These are phyloP conservation scores for Amblyornis subalaris DNA, from an alignment of 2,113 vertebrate species.

Conservation along the genomic window DNA sequence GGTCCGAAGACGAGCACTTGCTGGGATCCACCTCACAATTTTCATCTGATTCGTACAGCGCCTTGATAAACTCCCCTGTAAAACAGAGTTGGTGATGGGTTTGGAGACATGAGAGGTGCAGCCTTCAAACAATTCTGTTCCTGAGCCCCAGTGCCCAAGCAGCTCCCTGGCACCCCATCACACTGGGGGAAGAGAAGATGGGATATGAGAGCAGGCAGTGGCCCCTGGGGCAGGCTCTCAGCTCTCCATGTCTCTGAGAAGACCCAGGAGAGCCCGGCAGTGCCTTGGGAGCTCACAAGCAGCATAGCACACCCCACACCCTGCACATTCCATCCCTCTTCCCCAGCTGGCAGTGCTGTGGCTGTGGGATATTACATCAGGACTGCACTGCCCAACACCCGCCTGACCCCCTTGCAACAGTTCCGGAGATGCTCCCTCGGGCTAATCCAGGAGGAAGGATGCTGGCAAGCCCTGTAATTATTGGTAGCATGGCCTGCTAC, in stretches of 20 bases:
- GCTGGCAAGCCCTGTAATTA: background rate
- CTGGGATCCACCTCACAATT: constrained; percentile 97
- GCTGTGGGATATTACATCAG: background rate
- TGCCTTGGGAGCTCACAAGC: background rate
- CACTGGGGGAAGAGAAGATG: fast-evolving
- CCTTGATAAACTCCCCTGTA: constrained; percentile 97
- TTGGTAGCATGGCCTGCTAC: background rate
- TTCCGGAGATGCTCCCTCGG: background rate
- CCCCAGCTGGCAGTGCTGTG: background rate
- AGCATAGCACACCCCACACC: background rate
- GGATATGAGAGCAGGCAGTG: fast-evolving
- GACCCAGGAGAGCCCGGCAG: fast-evolving
- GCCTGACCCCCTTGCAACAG: background rate
- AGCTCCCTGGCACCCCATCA: background rate
- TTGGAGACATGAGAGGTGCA: background rate
- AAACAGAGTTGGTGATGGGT: background rate
- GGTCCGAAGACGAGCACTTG: constrained; percentile 89
- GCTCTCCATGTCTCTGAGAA: background rate
- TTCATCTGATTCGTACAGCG: constrained; percentile 96
- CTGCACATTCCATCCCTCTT: background rate
- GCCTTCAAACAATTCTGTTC: background rate
- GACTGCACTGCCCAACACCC: background rate
- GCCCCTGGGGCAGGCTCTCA: background rate
- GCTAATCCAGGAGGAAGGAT: background rate
- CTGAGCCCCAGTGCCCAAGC: background rate